phyloP scores from a whole-genome alignment of 2,888 invertebrate genomes.

The Alviniconcha strummeri region DNA sequence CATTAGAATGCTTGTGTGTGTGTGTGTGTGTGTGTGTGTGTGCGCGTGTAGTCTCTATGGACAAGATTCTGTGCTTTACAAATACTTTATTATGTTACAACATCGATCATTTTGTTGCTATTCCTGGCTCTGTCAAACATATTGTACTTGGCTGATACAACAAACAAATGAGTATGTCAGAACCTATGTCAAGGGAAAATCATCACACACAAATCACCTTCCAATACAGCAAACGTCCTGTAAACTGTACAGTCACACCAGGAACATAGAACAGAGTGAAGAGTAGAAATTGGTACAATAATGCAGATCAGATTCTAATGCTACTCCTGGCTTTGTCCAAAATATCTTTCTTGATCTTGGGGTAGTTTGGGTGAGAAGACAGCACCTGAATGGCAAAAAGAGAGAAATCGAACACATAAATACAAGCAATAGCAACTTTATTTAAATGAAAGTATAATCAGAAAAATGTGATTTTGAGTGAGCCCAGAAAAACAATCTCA shows the following conservation, averaged over 20 bases:
- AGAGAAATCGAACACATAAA: conserved; percentile 26
- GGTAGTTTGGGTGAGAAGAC: conserved; percentile 88
- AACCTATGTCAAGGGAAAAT: not conserved
- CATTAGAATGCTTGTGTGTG: too few relatives aligned
- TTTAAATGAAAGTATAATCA: too few relatives aligned
- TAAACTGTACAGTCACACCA: not conserved
- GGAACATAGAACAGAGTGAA: not conserved
- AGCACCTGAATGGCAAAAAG: conserved; percentile 78
- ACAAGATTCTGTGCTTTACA: too few relatives aligned
- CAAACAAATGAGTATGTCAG: not conserved
- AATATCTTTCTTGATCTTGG: conserved; percentile 93
- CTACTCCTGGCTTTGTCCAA: conserved; percentile 84
- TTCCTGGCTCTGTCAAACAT: too few relatives aligned
- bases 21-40: too few relatives aligned
- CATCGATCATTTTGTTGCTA: too few relatives aligned
- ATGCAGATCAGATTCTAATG: conserved; percentile 67
- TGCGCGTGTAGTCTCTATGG: too few relatives aligned
- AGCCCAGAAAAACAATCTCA: too few relatives aligned
- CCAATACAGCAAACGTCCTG: not conserved
- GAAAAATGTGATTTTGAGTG: too few relatives aligned
- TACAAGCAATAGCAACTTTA: too few relatives aligned
- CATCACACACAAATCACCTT: not conserved
- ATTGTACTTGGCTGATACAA: too few relatives aligned
- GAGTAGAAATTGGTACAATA: not conserved
- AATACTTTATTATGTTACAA: too few relatives aligned